Evolutionary conservation across 2,113 vertebrate genomes (phyloP).

Genomic region (Periophthalmodon schlosseri): DNA sequence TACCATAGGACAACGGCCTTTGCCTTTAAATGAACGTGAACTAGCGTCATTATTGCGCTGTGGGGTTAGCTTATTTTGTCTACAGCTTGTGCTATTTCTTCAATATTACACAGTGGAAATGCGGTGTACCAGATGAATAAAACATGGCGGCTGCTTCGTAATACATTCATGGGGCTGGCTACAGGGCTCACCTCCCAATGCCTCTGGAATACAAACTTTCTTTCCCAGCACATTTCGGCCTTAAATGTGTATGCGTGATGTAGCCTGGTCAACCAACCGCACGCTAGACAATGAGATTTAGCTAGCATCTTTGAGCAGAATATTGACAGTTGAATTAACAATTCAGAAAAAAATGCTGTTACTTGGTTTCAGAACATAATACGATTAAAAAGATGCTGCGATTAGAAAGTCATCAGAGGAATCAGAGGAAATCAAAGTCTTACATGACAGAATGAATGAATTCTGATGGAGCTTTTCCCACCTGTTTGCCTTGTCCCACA

Average conservation of each 20-base stretch:
- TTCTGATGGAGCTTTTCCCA: too few relatives aligned
- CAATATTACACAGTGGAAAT: slow-evolving; percentile 24
- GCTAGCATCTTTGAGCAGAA: too few relatives aligned
- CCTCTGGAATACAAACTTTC: slow-evolving; percentile 45
- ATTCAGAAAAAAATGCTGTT: too few relatives aligned
- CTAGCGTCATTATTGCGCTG: slow-evolving; percentile 10
- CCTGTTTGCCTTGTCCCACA: too few relatives aligned
- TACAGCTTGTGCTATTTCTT: slow-evolving; percentile 15
- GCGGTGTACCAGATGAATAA: slow-evolving; percentile 50
- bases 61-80: slow-evolving; percentile 28
- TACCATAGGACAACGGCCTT: not conserved
- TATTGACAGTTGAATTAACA: too few relatives aligned
- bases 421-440: too few relatives aligned
- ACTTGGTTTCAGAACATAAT: too few relatives aligned
- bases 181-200: slow-evolving; percentile 28
- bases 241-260: slow-evolving; percentile 17
- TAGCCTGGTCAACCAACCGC: not conserved
- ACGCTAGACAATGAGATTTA: too few relatives aligned
- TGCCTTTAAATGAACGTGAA: slow-evolving; percentile 19
- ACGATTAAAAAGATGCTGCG: too few relatives aligned
- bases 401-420: too few relatives aligned
- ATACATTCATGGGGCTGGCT: slow-evolving; percentile 39
- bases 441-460: too few relatives aligned
- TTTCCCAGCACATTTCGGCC: slow-evolving; percentile 3
- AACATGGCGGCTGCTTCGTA: slow-evolving; percentile 40